Evolutionary conservation across 2,888 invertebrate species (phyloP), one percentile per base, ranked within the genome.

Genomic region (Amiota communis): DNA sequence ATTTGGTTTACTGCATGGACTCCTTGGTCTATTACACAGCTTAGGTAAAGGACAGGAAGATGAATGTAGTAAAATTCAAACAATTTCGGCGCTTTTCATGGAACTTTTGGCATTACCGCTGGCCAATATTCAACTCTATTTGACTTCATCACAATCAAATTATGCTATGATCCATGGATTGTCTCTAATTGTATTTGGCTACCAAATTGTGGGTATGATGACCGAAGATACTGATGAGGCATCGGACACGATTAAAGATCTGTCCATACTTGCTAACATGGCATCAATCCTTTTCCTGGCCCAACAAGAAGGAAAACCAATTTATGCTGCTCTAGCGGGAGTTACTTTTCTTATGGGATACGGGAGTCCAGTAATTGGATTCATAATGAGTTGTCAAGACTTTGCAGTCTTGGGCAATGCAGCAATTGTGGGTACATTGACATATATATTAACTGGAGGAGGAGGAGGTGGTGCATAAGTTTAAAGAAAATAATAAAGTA

Each of bases 71-170:
- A 77, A 76, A 4, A 70, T 77, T 1, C 76, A 71, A 12, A 13
- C 69, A 1, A 64, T 85, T 3, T 82, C 84, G 1, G 65, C 75
- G 2, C 76, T 73, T 46, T 77, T 86, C n/a, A 76, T 85, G 73
- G 82, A 86, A n/a, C 71, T 81, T 0, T 63, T 84, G 1, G 79
- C 82, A 0, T 71, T 87, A 48, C 83, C 87, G 1, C n/a, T 87
- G 75, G 78, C 80, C 17, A 87, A 87, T 61, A 84, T 87, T 12
- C 81, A 87, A 63, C 72, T 87, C 47, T 87, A 86, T 48, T 46
- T 72, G 12, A 56, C 71, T 1, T 83, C 84, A 4, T 70, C 75
- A 0, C 74, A 77, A 0, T 74, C 75, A 2, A 70, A 57, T 8
- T 36, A 80, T 15, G 87, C 87, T 0, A 46, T 85, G 73, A 75